These are phyloP conservation scores for Catharus minimus DNA, from an alignment of 2,113 vertebrate species.

Conservation along the genomic window DNA sequence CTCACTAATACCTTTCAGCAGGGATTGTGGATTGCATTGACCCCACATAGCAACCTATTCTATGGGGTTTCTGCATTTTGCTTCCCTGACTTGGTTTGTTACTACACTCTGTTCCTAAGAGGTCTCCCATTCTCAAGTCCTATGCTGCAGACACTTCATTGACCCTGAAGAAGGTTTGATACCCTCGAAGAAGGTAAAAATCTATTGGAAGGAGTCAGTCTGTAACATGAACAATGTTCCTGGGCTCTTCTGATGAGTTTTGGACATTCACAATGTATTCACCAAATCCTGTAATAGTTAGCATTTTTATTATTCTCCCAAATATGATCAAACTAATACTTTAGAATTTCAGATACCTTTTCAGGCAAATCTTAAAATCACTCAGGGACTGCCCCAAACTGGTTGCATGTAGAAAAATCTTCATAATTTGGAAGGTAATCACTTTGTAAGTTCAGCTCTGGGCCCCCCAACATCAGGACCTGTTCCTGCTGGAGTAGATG, in stretches of 20 bases:
- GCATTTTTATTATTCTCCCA: background rate
- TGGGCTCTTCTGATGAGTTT: background rate
- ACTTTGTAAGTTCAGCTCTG: background rate
- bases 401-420: background rate
- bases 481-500: background rate
- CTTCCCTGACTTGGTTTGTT: background rate
- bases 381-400: background rate
- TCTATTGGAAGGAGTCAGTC: background rate
- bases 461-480: background rate
- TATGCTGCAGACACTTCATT: background rate
- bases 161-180: background rate
- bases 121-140: background rate
- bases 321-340: background rate
- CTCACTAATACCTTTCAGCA: background rate
- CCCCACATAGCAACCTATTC: background rate
- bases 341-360: background rate
- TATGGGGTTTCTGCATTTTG: background rate
- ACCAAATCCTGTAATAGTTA: background rate
- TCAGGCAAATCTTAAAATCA: background rate
- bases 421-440: background rate
- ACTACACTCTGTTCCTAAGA: background rate
- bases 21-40: background rate
- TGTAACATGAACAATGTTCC: background rate
- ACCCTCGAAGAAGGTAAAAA: background rate
- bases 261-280: background rate